Evolutionary conservation across 2,888 invertebrate genomes (phyloP), one percentile per base, ranked within the genome.

Genomic region (Tachina fera): DNA sequence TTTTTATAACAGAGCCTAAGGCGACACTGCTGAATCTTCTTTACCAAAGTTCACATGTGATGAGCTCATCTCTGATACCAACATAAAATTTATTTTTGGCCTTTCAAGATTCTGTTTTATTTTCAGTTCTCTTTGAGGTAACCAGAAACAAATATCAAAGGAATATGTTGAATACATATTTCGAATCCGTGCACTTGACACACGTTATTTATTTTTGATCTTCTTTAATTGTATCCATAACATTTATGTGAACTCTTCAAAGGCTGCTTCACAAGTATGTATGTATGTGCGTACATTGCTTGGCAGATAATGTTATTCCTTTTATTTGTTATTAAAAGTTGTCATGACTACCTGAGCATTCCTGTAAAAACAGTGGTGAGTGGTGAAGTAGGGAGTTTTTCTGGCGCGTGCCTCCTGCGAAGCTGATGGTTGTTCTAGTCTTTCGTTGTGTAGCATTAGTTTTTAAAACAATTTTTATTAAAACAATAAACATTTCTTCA

Each of bases 401-500:
- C 13, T 45, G 56, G 56, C 84, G 80, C 79, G 80, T 81, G 84
- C 9, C 76, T 81, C 77, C 74, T 61, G 56, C 45, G 61, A 80
- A 60, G 65, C 9, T 70, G 10, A 41, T n/a, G 58, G n/a, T 58
- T 76, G n/a, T 41, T 53, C n/a, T 53, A 31, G 41, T 22, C 22
- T 43, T 72, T 14, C 39, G 9, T 14, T 63, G 41, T 51, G 19
- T 14, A 72, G n/a, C 31, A 72, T 79, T 67, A 71, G 47, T 79
- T 75, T 75, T 72, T 71, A 84, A 81, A 87, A n/a, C 85, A 60
- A 53, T 76, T 80, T 76, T 84, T 61, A 84, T 84, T 84, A 76
- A 80, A 84, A 77, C 65, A 80, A 88, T 87, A 87, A 87, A 88
- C 82, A 88, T 87, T 87, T 87, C 70, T 68, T 84, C 84, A 41